Base-by-base conservation (phyloP, 1,140 invertebrate genomes). In the Drosophila orena region DNA sequence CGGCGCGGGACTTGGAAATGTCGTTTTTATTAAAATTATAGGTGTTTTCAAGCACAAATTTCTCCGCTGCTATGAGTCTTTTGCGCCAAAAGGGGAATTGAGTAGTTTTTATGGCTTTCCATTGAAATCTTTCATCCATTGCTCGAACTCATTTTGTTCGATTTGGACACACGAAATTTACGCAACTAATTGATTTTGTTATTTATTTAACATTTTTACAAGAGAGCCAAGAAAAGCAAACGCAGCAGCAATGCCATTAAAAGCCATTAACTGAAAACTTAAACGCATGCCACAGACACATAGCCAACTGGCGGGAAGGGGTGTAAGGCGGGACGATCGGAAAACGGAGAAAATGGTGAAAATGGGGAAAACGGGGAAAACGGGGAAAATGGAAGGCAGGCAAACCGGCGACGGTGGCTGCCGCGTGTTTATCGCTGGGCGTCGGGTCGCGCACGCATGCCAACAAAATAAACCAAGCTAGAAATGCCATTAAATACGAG, bases 231-330 rank as follows among this genome's bases (percentile, higher is more conserved):
- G 66, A 34, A 66, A 65, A 74, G 55, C 59, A 81, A 77, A 60
- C 46, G 52, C 37, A 40, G 47, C 43, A 54, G 64, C 15, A 49
- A 76, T 72, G 83, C 83, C 83, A 88, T 88, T 88, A 88, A 88
- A 88, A 88, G 83, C 83, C 84, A 88, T 88, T 88, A 88, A 88
- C 83, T 88, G 79, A 83, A 88, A 89, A 88, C 83, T 88, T 88
- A 88, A 88, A 89, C 83, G 83, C 83, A 88, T 89, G 84, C 83
- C 84, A 79, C 62, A 86, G 83, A 86, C 70, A 88, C 79, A 52
- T 37, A 54, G 17, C 46, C n/a, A 8, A 38, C 6, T n/a, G 30
- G 47, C 7, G 30, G 24, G 43, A 61, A 38, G 44, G 42, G 46
- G 53, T 43, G 40, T 34, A 43, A 5, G 35, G 49, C 0, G 17